Conservation (phyloP, 2,888 invertebrate species). For the Chromoteleia sp. region DNA sequence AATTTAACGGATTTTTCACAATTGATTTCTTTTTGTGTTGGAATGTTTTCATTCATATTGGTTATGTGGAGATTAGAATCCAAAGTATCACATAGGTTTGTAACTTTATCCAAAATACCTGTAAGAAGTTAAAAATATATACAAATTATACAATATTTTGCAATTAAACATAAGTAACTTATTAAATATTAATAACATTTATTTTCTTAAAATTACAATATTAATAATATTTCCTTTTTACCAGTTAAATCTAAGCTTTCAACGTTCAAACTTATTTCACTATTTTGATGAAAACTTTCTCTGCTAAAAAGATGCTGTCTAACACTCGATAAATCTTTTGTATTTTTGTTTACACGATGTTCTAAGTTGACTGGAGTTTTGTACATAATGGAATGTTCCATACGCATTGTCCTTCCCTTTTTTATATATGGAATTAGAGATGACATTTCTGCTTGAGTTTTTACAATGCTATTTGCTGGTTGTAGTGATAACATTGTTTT, state of each 20-base stretch:
- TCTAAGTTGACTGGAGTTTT: slow-evolving; percentile 77
- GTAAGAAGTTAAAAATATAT: slow-evolving; percentile 19
- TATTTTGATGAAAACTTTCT: slow-evolving; percentile 76
- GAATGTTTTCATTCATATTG: background rate
- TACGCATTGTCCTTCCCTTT: slow-evolving; percentile 80
- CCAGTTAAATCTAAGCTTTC: slow-evolving; percentile 81
- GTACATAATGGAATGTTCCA: slow-evolving; percentile 82
- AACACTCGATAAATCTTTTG: slow-evolving; percentile 76
- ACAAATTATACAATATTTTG: background rate
- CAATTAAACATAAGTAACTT: background rate
- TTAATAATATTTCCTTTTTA: slow-evolving; percentile 67
- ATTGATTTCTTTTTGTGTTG: too few species aligned
- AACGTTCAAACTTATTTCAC: slow-evolving; percentile 75
- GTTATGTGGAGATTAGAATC: slow-evolving; percentile 39
- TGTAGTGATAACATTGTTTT: slow-evolving; percentile 81
- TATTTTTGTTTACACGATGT: slow-evolving; percentile 49
- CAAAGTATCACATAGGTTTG: slow-evolving; percentile 75
- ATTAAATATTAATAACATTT: slow-evolving; percentile 3
- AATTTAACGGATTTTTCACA: background rate
- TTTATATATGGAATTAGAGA: slow-evolving; percentile 82
- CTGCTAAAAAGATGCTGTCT: slow-evolving; percentile 83
- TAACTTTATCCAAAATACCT: slow-evolving; percentile 78
- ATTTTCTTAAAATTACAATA: background rate
- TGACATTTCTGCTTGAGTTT: slow-evolving; percentile 77
- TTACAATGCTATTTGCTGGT: slow-evolving; percentile 77